Conservation (phyloP, 2,888 invertebrate genomes). For the Cosmorhoe ocellata region DNA sequence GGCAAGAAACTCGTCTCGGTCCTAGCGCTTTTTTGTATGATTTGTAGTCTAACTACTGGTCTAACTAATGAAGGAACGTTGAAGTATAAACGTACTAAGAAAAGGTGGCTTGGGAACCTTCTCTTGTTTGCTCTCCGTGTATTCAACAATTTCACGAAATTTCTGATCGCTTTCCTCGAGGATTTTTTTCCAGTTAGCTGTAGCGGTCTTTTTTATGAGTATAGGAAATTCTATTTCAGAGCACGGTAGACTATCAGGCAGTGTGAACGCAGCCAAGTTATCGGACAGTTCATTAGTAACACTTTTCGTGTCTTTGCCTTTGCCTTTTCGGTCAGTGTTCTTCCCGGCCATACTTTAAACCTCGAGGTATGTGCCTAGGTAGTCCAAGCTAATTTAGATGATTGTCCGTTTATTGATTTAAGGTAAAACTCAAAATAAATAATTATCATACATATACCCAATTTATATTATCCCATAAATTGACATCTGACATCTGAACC, state of each 20-base stretch:
- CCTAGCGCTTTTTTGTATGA: too few species aligned
- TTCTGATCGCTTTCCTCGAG: constrained; percentile 54
- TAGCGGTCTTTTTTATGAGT: constrained; percentile 42
- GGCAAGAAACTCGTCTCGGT: too few species aligned
- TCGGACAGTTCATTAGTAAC: constrained; percentile 44
- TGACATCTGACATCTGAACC: background rate
- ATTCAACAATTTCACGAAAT: constrained; percentile 53
- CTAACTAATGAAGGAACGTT: too few species aligned
- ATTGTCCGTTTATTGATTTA: background rate
- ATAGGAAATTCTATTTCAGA: constrained; percentile 69
- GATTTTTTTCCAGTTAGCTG: constrained; percentile 63
- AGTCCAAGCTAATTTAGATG: too few species aligned
- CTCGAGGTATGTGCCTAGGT: too few species aligned
- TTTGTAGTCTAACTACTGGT: too few species aligned
- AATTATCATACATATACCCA: too few species aligned
- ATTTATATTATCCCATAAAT: too few species aligned
- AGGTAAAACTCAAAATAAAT: background rate
- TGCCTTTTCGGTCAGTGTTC: constrained; percentile 60
- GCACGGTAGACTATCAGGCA: constrained; percentile 68
- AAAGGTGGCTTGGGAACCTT: constrained; percentile 53
- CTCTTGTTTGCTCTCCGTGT: constrained; percentile 48
- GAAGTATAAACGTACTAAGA: constrained; percentile 48
- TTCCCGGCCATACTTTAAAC: constrained; percentile 54
- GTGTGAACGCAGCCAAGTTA: constrained; percentile 51
- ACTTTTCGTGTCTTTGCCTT: constrained; percentile 50